Evolutionary conservation across 1,140 invertebrate genomes (phyloP).

Genomic region (Aradophagus sp.): DNA sequence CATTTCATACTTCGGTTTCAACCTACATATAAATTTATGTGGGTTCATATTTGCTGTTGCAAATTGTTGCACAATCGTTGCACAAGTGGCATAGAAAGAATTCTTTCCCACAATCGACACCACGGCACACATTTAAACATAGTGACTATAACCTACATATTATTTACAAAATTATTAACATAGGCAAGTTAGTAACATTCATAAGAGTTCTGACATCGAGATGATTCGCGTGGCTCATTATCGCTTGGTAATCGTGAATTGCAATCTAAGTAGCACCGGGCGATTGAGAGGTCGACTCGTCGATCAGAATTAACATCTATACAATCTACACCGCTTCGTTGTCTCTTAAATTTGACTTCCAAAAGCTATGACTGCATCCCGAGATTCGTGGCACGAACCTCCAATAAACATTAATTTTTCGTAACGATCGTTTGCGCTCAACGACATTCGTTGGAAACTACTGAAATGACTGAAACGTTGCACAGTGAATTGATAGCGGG

Average conservation of each 20-base stretch:
- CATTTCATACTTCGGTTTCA: too few species aligned
- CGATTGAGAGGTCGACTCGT: conserved; percentile 50
- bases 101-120: too few species aligned
- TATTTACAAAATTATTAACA: conserved; percentile 60
- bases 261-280: conserved; percentile 55
- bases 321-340: too few species aligned
- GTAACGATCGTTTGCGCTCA: too few species aligned
- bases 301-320: conserved; percentile 14
- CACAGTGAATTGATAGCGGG: neutral
- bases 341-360: conserved; percentile 17
- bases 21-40: too few species aligned
- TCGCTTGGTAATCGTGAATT: conserved; percentile 40
- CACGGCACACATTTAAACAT: conserved; percentile 38
- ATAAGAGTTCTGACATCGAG: conserved; percentile 40
- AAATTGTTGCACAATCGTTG: too few species aligned
- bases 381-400: too few species aligned
- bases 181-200: conserved; percentile 53
- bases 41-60: too few species aligned
- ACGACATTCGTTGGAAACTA: too few species aligned
- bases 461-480: too few species aligned
- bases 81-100: too few species aligned
- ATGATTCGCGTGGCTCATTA: conserved; percentile 47
- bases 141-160: conserved; percentile 57
- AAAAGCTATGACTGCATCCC: conserved; percentile 12
- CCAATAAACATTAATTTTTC: neutral